Evolutionary conservation across 2,888 invertebrate species (phyloP), one percentile per base, ranked within the genome.

Genomic region (Anagyrus pseudococci): DNA sequence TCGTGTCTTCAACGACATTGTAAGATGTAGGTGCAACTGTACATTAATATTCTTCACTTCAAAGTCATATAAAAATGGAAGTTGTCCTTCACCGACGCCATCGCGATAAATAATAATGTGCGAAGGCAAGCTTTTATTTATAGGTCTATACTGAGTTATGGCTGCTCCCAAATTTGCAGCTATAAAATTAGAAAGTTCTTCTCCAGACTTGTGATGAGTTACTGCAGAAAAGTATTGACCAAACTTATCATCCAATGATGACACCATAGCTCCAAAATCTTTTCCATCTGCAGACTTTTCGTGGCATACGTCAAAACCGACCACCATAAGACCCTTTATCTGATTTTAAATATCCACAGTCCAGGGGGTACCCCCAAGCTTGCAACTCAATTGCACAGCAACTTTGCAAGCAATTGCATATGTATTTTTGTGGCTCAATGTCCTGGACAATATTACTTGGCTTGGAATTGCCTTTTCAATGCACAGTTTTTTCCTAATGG

Each of bases 331-430:
- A 25, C 83, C 84, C 2, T 73, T 75, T 1, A 88, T 15, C 8
- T 13, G 2, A 2, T 10, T 37, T 37, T 37, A 10, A 8, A 37
- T 37, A 37, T 37, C 33, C 3, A 94, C 85, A 1, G 86, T 83
- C 96, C 96, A 97, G 0, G 96, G 93, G 0, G 91, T 90, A 0
- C 96, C 97, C 19, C 96, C 96, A 33, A 97, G 79, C 83, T 98
- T 98, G 72, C 94, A 94, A 77, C 93, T 94, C 70, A 98, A 87
- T 77, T 98, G 98, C 17, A 98, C 91, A 0, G 92, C 93, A 0
- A 98, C 88, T 83, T 98, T 98, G 0, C 95, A 94, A 0, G 93
- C 93, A 46, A 97, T 90, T 0, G 92, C 91, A 88, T 91, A 88
- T 0, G 86, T 82, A 4, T 84, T 85, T 75, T 88, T 90, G 0